phyloP scores from a whole-genome alignment of 2,888 invertebrate species.

The Cryptophagus acutangulus region DNA sequence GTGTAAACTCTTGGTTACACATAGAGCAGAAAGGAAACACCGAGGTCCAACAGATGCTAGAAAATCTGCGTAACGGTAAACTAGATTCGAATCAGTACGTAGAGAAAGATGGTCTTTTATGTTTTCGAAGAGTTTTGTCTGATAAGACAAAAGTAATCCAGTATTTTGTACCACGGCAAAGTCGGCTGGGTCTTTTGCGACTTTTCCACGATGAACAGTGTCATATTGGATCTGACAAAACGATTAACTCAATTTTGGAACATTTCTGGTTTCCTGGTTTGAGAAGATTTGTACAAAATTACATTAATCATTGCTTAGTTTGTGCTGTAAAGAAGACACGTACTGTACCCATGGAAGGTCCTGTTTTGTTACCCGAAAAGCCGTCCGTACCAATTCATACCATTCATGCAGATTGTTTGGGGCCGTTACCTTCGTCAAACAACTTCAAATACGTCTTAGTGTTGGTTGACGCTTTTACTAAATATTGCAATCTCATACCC shows the following conservation, averaged over 20 bases:
- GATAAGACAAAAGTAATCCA: too few relatives aligned
- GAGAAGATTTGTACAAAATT: conserved; percentile 22
- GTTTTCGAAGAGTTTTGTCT: too few relatives aligned
- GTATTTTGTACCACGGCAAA: conserved; percentile 36
- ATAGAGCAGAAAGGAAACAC: conserved; percentile 17
- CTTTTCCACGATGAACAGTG: conserved; percentile 41
- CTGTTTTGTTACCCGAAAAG: conserved; percentile 17
- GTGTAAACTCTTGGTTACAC: conserved; percentile 21
- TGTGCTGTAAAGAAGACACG: conserved; percentile 16
- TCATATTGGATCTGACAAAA: conserved; percentile 39
- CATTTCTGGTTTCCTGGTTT: conserved; percentile 22
- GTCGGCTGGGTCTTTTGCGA: conserved; percentile 24
- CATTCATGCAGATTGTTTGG: conserved; percentile 25
- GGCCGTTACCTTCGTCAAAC: conserved; percentile 21
- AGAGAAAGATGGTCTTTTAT: too few relatives aligned
- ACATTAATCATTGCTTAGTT: conserved; percentile 21
- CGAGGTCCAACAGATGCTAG: conserved; percentile 11
- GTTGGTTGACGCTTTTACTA: conserved; percentile 14
- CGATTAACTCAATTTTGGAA: conserved; percentile 29
- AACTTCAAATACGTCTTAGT: conserved; percentile 12
- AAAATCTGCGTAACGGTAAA: conserved; percentile 10
- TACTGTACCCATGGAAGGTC: conserved; percentile 11
- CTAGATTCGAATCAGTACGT: conserved; percentile 12
- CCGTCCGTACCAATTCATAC: conserved; percentile 10
- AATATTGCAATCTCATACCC: conserved; percentile 16